Evolutionary conservation across 2,113 vertebrate species (phyloP).

Genomic region (Electrona antarctica): DNA sequence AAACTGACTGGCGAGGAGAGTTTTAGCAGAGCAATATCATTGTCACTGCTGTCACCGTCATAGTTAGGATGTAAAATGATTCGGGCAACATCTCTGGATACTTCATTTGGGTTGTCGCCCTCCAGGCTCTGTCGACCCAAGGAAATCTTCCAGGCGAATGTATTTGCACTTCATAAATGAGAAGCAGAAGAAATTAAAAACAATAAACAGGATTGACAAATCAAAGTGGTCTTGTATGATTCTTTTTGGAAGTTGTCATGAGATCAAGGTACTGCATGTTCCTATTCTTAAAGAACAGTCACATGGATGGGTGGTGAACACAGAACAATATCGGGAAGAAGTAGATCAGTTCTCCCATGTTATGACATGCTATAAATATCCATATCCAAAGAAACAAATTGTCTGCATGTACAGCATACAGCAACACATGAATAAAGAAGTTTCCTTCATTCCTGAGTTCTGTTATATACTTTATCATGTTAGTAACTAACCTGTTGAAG

Average conservation of each 20-base stretch:
- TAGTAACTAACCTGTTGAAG: constrained; percentile 52
- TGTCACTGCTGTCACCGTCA: constrained; percentile 44
- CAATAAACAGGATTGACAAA: neutral
- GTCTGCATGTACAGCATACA: too few relatives aligned
- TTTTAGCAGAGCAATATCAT: constrained; percentile 75
- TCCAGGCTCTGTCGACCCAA: constrained; percentile 36
- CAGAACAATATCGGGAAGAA: too few relatives aligned
- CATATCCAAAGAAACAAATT: too few relatives aligned
- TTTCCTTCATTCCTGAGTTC: too few relatives aligned
- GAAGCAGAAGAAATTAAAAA: neutral
- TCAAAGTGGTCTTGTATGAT: too few relatives aligned
- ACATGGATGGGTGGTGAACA: too few relatives aligned
- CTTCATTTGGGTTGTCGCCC: neutral
- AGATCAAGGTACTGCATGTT: too few relatives aligned
- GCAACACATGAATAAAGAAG: too few relatives aligned
- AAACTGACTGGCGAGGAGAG: constrained; percentile 45
- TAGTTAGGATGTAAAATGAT: constrained; percentile 59
- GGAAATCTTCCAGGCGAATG: neutral
- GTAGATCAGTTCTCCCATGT: too few relatives aligned
- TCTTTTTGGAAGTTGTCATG: too few relatives aligned
- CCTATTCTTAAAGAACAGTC: too few relatives aligned
- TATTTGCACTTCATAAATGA: neutral
- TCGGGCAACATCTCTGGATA: neutral
- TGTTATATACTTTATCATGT: neutral
- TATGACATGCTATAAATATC: too few relatives aligned